Evolutionary conservation across 1,140 invertebrate genomes (phyloP), one percentile per base, ranked within the genome.

Genomic region (Stenopsyche tienmushanensis): DNA sequence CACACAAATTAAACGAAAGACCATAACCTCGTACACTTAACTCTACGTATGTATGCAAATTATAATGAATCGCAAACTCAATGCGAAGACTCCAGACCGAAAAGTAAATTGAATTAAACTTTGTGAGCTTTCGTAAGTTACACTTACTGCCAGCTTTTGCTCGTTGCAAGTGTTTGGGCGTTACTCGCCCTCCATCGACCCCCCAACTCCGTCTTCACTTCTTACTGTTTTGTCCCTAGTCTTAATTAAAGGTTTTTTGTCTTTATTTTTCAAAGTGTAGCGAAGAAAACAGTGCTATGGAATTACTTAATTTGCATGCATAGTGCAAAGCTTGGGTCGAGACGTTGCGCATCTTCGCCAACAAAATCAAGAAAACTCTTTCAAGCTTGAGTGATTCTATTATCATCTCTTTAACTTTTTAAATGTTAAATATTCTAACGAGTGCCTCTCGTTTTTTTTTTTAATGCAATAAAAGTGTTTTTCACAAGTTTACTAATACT

Each of bases 61-160:
- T 64, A 64, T 66, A 55, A 58, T 44, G 53, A 58, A 49, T 59
- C 62, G 20, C 55, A 59, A 62, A 67, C 39, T 64, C 26, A 57
- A 52, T 59, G 66, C 44, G 45, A 67, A 64, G 62, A 59, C 50
- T 47, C 47, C 21, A 29, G 57, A 66, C 62, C 66, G 66, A 65
- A 59, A 63, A 69, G 62, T 65, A 63, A 65, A 69, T 69, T 69
- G 67, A 69, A 69, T 69, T 69, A 65, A 69, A 69, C 58, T 67
- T 69, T 62, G 41, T 3, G 53, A 63, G 58, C 55, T 65, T 52
- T 25, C 49, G 39, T 42, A 57, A 68, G 47, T 64, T 18, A 60
- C 15, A 13, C 41, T 60, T 47, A 7, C 29, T 52, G 45, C 58
- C 20, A 59, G 64, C 49, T 42, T 55, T 41, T n/a, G n/a, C n/a